Evolutionary conservation across 2,888 invertebrate species (phyloP).

Genomic region (Cantharis rustica): DNA sequence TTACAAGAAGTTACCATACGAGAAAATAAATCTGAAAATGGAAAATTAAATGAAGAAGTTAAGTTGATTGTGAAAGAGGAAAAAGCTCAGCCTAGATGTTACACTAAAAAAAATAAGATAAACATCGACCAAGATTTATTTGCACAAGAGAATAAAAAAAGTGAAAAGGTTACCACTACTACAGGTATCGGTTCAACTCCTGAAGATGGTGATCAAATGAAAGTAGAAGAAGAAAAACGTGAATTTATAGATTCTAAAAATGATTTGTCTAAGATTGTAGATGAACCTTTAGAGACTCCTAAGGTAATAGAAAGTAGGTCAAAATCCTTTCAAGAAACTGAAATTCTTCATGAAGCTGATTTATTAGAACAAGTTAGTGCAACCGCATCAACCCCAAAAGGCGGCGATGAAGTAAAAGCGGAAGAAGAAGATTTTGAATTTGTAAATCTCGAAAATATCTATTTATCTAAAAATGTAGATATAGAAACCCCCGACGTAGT

Average conservation of each 20-base stretch:
- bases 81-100: neutral
- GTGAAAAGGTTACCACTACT: neutral
- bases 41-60: neutral
- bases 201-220: neutral
- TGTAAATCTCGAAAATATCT: no score
- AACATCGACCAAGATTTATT: neutral
- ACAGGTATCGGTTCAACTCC: neutral
- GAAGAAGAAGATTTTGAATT: slow-evolving; percentile 27
- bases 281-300: neutral
- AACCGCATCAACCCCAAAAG: slow-evolving; percentile 20
- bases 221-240: neutral
- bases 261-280: neutral
- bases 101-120: neutral
- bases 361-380: neutral
- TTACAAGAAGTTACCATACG: neutral
- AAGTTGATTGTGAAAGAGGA: neutral
- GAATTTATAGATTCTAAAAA: neutral
- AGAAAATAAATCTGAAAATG: neutral
- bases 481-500: no score
- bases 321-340: neutral
- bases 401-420: no score
- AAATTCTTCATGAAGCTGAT: neutral
- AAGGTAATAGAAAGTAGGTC: neutral
- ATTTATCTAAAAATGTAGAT: no score
- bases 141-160: neutral